A percentile compares a stretch with the other conserved stretches of the same genome.
phyloP scores from a whole-genome alignment of 2,113 vertebrate genomes.

The Coptodon rendalli region DNA sequence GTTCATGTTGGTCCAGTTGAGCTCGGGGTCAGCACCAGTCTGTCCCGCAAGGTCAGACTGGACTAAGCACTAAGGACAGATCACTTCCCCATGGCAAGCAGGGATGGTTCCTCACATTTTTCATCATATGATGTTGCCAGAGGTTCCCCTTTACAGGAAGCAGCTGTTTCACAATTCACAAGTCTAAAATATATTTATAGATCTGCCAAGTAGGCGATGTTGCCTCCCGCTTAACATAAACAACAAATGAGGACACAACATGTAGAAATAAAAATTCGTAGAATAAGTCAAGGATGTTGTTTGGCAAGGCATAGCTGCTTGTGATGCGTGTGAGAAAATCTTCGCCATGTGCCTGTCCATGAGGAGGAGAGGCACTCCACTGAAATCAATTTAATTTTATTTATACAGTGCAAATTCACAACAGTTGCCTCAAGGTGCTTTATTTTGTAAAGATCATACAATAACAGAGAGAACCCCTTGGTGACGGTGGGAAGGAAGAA shows the following conservation, averaged over 20 bases:
- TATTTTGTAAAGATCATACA: neutral
- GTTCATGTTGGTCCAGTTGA: neutral
- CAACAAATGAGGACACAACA: neutral
- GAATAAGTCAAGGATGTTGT: neutral
- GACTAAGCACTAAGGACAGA: neutral
- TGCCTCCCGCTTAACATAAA: neutral
- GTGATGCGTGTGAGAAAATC: neutral
- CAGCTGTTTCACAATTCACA: neutral
- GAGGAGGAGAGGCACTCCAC: neutral
- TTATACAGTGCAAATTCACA: neutral
- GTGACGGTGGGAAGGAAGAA: neutral
- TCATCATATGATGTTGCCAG: neutral
- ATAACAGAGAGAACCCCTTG: neutral
- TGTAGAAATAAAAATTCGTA: neutral
- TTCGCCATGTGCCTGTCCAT: neutral
- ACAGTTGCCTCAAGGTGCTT: neutral
- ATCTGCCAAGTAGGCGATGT: neutral
- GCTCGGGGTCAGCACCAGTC: neutral
- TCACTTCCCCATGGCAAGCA: neutral
- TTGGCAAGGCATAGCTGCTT: neutral
- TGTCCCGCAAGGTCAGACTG: neutral
- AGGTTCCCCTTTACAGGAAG: conserved; percentile 27
- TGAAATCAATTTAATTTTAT: neutral
- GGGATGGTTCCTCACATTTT: conserved; percentile 5
- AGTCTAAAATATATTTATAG: neutral